Evolutionary conservation across 2,113 vertebrate species (phyloP), one percentile per base, ranked within the genome.

Genomic region (Carassius gibelio): DNA sequence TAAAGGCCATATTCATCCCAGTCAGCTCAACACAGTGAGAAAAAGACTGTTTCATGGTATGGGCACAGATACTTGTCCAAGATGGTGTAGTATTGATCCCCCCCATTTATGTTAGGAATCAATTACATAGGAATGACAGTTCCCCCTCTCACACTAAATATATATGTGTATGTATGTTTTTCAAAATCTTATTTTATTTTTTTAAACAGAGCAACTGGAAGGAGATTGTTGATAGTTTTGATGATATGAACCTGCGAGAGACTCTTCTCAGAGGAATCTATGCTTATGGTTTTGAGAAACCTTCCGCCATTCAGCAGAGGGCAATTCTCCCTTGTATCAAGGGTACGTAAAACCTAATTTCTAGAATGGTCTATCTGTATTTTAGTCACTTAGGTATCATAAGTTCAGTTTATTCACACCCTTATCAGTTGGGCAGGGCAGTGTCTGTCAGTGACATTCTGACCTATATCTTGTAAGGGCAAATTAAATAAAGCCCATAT

Each of bases 261-360:
- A 91, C 95, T 17, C 95, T 98, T 15, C 96, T 98, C 57, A 95
- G 97, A 83, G 97, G 97, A 89, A 98, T 98, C 88, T 98, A 98
- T 36, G 97, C 97, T 83, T 98, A 98, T 90, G 97, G 97, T 94
- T 98, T 98, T 88, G 97, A 98, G 93, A 98, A 97, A 92, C 97
- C 97, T 55, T 98, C 97, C 82, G 97, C 97, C 80, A 97, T 97
- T 90, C 97, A 98, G 93, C 97, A 98, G 93, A 95, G 97, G 90
- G 97, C 97, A 87, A 98, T 98, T 94, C 95, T 97, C 90, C 97
- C 96, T 96, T 98, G 97, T 94, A 98, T 98, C 95, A 97, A 96
- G 96, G 96, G 97, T 98, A 83, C 92, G 96, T 85, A 48, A 48
- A 48, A 48, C 45, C 3, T 3, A 11, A 11, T 48, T 45, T 45